A percentile compares a stretch with the other conserved stretches of the same genome.
These are phyloP conservation scores for Cepaea nemoralis DNA, from an alignment of 1,140 invertebrate genomes.

Conservation along the genomic window DNA sequence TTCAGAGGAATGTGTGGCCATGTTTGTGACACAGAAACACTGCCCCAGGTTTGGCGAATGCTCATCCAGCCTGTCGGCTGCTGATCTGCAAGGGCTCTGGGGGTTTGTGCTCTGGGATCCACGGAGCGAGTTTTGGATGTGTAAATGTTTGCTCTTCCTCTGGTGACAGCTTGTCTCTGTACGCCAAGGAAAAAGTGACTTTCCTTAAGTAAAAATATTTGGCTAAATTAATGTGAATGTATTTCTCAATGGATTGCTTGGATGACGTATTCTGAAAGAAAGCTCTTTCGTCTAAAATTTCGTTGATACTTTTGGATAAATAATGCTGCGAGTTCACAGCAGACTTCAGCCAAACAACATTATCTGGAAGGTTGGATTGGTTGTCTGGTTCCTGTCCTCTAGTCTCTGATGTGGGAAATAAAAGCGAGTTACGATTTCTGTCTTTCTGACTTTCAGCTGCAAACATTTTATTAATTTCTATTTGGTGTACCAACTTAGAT, in stretches of 20 bases:
- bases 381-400: too few relatives aligned
- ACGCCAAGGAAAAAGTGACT: neutral
- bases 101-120: neutral
- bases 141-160: neutral
- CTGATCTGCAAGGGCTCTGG: neutral
- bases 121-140: neutral
- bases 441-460: too few relatives aligned
- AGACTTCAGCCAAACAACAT: neutral
- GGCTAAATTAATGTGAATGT: neutral
- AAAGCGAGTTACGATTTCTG: too few relatives aligned
- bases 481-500: too few relatives aligned
- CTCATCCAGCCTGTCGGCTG: slow-evolving; percentile 9
- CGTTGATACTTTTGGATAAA: neutral
- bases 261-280: neutral
- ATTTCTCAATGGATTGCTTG: neutral
- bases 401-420: too few relatives aligned
- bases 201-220: slow-evolving; percentile 14
- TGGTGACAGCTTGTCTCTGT: neutral
- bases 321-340: neutral
- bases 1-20: slow-evolving; percentile 38
- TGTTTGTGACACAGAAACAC: slow-evolving; percentile 28
- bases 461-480: too few relatives aligned
- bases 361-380: neutral
- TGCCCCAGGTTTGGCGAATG: slow-evolving; percentile 48
- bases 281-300: neutral